A percentile compares a stretch with the other conserved stretches of the same genome.
phyloP scores from a whole-genome alignment of 2,797 vertebrate genomes.

The Triplophysa bombifrons region DNA sequence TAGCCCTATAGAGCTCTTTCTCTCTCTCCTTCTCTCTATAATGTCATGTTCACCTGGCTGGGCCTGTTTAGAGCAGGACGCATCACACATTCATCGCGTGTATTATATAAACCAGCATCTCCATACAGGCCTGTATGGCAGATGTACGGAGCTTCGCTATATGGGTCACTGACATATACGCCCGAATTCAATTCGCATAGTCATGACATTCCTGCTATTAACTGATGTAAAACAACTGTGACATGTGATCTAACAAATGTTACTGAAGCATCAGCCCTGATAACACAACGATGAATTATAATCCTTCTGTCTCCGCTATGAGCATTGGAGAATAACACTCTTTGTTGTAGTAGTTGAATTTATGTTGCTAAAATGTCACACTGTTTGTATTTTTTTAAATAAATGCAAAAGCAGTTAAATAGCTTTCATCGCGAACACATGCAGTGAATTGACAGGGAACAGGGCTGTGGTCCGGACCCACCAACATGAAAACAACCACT shows the following conservation, averaged over 20 bases:
- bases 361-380: neutral
- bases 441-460: slow-evolving; percentile 13
- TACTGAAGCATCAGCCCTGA: neutral
- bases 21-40: neutral
- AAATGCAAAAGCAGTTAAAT: neutral
- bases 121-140: slow-evolving; percentile 30
- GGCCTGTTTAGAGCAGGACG: slow-evolving; percentile 6
- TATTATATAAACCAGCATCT: slow-evolving; percentile 32
- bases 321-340: neutral
- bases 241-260: slow-evolving; percentile 16
- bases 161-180: slow-evolving; percentile 40
- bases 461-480: slow-evolving; percentile 53
- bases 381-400: neutral
- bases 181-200: neutral
- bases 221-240: neutral
- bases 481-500: no score
- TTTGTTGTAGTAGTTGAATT: neutral
- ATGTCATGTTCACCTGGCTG: slow-evolving; percentile 19
- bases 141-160: slow-evolving; percentile 36
- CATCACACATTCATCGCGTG: slow-evolving; percentile 8
- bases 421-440: slow-evolving; percentile 16
- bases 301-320: neutral
- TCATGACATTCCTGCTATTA: slow-evolving; percentile 19
- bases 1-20: neutral
- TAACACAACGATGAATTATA: neutral